Evolutionary conservation across 2,113 vertebrate genomes (phyloP).

Genomic region (Rhinolophus sinicus): DNA sequence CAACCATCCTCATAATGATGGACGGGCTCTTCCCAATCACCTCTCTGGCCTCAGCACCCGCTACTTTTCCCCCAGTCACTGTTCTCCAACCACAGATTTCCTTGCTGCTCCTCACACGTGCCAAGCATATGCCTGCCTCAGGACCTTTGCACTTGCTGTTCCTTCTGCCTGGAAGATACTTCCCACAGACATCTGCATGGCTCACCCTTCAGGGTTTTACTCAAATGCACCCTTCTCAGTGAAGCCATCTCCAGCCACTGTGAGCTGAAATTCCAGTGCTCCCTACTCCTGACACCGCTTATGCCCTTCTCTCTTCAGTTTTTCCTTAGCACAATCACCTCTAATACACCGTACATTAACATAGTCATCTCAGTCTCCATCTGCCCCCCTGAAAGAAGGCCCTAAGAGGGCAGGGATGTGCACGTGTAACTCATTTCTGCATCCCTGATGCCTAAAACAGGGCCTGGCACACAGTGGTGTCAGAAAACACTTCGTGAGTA

Average conservation of each 20-base stretch:
- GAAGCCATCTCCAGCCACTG: neutral
- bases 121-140: neutral
- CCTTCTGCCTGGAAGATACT: neutral
- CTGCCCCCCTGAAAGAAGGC: neutral
- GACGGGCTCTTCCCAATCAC: neutral
- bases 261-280: neutral
- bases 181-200: neutral
- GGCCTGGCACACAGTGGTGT: neutral
- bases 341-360: too few relatives aligned
- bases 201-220: neutral
- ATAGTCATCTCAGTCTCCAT: neutral
- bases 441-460: too few relatives aligned
- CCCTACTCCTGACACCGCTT: neutral
- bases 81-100: neutral
- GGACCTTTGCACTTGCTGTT: neutral
- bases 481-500: neutral
- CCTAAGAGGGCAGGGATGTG: rapidly evolving
- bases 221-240: neutral
- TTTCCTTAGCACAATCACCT: neutral
- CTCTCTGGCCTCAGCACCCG: neutral
- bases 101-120: neutral
- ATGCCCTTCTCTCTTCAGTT: neutral
- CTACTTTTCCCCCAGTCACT: neutral
- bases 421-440: too few relatives aligned
- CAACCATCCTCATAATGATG: neutral